These are phyloP conservation scores for Lepeophtheirus nordmannii DNA, from an alignment of 2,888 invertebrate species.

Conservation along the genomic window DNA sequence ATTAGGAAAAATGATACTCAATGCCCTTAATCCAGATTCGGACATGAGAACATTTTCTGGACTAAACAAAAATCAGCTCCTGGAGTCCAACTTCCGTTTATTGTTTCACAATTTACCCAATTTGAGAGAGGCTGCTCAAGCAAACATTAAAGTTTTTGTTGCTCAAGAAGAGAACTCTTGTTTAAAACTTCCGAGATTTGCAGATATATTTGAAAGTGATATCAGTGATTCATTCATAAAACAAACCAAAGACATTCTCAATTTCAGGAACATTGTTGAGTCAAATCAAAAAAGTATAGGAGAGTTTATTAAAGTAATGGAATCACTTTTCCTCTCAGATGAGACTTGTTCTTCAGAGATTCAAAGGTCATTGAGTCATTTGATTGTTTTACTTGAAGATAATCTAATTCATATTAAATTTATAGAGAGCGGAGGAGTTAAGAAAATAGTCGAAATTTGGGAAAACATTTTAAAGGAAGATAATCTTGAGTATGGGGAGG, in stretches of 20 bases:
- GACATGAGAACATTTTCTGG: background rate
- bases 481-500: background rate
- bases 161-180: background rate
- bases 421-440: background rate
- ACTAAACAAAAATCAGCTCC: background rate
- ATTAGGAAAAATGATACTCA: background rate
- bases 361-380: background rate
- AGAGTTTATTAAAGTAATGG: background rate
- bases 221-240: background rate
- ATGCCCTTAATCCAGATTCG: background rate
- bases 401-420: background rate
- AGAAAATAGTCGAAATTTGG: background rate
- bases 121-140: background rate
- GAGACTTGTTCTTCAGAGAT: background rate
- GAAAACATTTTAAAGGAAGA: background rate
- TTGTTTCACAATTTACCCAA: background rate
- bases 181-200: background rate
- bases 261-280: background rate
- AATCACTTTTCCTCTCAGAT: background rate
- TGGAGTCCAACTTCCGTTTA: background rate
- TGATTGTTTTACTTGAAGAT: background rate
- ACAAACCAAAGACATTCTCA: background rate
- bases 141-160: background rate
- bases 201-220: conserved; percentile 1
- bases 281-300: conserved; percentile 4